A percentile compares a stretch with the other conserved stretches of the same genome.
phyloP scores from a whole-genome alignment of 2,888 invertebrate genomes.

The Drosophila mettleri region DNA sequence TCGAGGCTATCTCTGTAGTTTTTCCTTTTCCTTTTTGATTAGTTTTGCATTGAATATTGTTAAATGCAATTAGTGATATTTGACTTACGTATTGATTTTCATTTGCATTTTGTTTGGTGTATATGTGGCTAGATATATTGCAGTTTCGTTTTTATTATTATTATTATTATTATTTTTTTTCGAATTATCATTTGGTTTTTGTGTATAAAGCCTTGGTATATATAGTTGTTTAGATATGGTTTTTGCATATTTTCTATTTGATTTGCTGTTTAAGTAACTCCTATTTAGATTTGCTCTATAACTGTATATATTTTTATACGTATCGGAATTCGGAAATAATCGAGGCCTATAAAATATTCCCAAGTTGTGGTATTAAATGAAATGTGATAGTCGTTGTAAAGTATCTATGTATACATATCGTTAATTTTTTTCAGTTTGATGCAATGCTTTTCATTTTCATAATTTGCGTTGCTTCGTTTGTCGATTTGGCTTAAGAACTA shows the following conservation, averaged over 20 bases:
- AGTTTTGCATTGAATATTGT: slow-evolving; percentile 29
- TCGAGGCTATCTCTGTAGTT: slow-evolving; percentile 15
- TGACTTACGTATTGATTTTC: slow-evolving; percentile 51
- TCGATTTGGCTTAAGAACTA: slow-evolving; percentile 64
- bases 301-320: slow-evolving; percentile 27
- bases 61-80: slow-evolving; percentile 74
- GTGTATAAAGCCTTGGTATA: slow-evolving; percentile 46
- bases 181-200: slow-evolving; percentile 5
- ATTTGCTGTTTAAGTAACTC: slow-evolving; percentile 27
- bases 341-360: neutral
- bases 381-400: slow-evolving; percentile 43
- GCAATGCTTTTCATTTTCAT: slow-evolving; percentile 18
- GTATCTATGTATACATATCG: slow-evolving; percentile 11
- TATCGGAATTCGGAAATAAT: slow-evolving; percentile 34
- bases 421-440: slow-evolving; percentile 11
- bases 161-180: no score
- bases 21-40: slow-evolving; percentile 42
- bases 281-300: slow-evolving; percentile 19
- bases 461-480: slow-evolving; percentile 59
- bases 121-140: slow-evolving; percentile 33
- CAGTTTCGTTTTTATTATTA: no score
- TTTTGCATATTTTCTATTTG: slow-evolving; percentile 34
- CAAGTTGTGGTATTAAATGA: slow-evolving; percentile 22
- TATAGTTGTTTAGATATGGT: slow-evolving; percentile 45
- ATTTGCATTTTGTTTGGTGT: slow-evolving; percentile 23